phyloP scores from a whole-genome alignment of 2,797 vertebrate genomes.

The Poecile montanus region DNA sequence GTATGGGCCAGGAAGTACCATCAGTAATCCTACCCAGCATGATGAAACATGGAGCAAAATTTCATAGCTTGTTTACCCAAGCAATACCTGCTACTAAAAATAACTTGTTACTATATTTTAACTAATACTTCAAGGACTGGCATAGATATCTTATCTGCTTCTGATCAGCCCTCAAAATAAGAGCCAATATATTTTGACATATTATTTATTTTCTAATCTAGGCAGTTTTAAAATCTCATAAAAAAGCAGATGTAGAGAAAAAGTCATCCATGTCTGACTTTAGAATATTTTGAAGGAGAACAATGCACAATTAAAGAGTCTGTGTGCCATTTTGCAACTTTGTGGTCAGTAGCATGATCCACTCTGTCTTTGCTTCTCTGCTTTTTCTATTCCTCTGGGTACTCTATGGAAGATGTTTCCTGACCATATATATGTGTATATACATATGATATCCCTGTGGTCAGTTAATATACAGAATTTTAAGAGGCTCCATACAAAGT shows the following conservation, averaged over 20 bases:
- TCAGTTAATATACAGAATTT: not conserved
- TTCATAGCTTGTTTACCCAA: slow-evolving; percentile 24
- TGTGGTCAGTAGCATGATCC: not conserved
- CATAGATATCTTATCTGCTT: slow-evolving; percentile 1
- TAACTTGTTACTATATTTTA: slow-evolving; percentile 43
- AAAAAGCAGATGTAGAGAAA: not conserved
- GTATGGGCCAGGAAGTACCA: not conserved
- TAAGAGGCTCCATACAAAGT: not conserved
- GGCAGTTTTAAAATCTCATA: not conserved
- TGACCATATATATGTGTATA: not conserved
- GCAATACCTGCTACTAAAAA: slow-evolving; percentile 36
- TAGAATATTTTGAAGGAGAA: slow-evolving; percentile 5
- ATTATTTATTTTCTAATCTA: slow-evolving; percentile 4
- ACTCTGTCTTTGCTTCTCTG: not conserved
- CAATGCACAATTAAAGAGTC: not conserved
- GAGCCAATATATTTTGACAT: slow-evolving; percentile 1
- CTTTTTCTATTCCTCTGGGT: not conserved
- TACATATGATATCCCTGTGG: not conserved
- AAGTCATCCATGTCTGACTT: not conserved
- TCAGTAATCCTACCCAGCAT: not conserved
- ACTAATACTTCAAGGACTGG: slow-evolving; percentile 12
- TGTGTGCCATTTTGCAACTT: not conserved
- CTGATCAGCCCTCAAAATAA: not conserved
- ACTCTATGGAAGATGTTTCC: not conserved
- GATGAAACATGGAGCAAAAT: slow-evolving; percentile 49